Evolutionary conservation across 2,113 vertebrate species (phyloP).

Genomic region (Triplophysa rosa): DNA sequence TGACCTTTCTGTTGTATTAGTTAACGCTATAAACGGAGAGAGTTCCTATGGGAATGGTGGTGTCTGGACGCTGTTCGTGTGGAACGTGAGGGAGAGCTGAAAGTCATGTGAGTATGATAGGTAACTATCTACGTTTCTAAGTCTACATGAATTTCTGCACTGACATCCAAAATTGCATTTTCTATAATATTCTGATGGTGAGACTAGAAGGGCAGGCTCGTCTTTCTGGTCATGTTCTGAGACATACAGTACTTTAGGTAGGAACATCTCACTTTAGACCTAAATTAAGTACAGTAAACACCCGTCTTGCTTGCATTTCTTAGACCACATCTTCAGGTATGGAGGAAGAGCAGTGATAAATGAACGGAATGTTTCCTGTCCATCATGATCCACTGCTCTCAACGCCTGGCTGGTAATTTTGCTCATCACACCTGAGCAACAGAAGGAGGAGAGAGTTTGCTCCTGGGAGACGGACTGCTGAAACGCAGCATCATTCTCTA

Average conservation of each 20-base stretch:
- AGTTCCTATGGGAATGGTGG: slow-evolving; percentile 6
- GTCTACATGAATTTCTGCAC: not conserved
- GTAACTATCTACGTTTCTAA: slow-evolving; percentile 17
- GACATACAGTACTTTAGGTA: not conserved
- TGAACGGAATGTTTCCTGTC: slow-evolving; percentile 45
- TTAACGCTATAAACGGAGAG: slow-evolving; percentile 47
- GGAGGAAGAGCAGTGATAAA: slow-evolving; percentile 14
- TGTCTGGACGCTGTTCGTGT: not conserved
- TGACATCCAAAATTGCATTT: too few relatives aligned
- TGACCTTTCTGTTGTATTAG: slow-evolving; percentile 58
- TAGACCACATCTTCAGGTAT: slow-evolving; percentile 3
- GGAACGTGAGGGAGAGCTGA: slow-evolving; percentile 35
- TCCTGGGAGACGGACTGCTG: slow-evolving; percentile 4
- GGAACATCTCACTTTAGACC: slow-evolving; percentile 9
- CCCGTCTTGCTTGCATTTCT: slow-evolving; percentile 31
- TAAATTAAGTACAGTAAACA: too few relatives aligned
- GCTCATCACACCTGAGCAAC: slow-evolving; percentile 57
- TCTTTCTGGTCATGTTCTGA: too few relatives aligned
- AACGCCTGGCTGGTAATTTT: slow-evolving; percentile 46
- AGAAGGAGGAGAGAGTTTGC: slow-evolving; percentile 1
- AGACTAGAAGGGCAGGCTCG: too few relatives aligned
- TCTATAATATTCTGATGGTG: too few relatives aligned
- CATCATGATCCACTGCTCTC: slow-evolving; percentile 52
- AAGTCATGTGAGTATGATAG: slow-evolving; percentile 37
- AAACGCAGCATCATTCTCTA: not conserved